Evolutionary conservation across 2,113 vertebrate genomes (phyloP).

Genomic region (Pelusios castaneus): DNA sequence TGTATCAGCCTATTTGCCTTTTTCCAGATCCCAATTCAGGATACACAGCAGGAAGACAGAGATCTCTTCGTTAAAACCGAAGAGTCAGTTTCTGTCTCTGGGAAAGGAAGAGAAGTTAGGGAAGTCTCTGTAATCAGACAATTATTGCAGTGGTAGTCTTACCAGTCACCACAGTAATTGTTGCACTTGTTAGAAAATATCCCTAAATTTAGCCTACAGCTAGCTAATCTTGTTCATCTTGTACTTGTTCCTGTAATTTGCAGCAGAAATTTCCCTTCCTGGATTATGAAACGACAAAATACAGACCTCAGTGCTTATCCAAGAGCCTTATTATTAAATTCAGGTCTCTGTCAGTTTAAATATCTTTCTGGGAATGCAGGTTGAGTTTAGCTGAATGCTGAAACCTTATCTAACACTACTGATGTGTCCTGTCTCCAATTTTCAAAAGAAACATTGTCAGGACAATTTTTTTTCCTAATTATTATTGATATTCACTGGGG

Average conservation of each 20-base stretch:
- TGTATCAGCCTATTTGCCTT: background rate
- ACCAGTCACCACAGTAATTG: conserved; percentile 23
- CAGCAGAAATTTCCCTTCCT: background rate
- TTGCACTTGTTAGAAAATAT: conserved; percentile 42
- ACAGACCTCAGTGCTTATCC: background rate
- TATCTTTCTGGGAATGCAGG: background rate
- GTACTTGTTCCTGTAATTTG: background rate
- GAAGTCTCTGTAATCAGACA: background rate
- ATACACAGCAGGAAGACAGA: background rate
- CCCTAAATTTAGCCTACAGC: conserved; percentile 27
- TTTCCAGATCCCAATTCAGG: background rate
- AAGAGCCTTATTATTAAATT: background rate
- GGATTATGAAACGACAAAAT: background rate
- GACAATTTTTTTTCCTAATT: background rate
- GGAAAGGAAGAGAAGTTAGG: background rate
- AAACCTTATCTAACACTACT: background rate
- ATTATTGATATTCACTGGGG: background rate
- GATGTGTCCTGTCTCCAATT: background rate
- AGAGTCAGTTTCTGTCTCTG: rapidly evolving
- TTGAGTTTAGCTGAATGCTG: background rate
- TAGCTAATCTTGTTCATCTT: background rate
- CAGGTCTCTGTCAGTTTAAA: background rate
- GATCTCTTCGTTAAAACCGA: background rate
- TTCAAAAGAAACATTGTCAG: background rate
- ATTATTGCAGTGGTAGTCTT: background rate